phyloP scores from a whole-genome alignment of 2,888 invertebrate species.

The Nemurella pictetii region DNA sequence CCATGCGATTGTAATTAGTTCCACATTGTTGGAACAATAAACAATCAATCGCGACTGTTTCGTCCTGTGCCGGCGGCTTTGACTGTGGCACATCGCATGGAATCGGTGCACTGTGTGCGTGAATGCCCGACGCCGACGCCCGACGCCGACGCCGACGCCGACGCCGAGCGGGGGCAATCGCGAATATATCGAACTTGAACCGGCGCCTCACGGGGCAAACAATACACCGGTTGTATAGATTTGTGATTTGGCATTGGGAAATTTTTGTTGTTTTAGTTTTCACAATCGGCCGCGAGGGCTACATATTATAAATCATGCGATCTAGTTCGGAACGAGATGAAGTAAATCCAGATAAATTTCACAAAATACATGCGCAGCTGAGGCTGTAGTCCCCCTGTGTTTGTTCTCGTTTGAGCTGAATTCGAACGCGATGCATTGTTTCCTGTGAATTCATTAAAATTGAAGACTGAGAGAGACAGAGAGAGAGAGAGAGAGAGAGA shows the following conservation, averaged over 20 bases:
- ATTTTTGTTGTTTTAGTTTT: neutral
- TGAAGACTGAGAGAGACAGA: slow-evolving; percentile 35
- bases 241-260: neutral
- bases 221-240: neutral
- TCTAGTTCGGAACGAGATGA: neutral
- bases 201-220: neutral
- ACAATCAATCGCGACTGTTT: neutral
- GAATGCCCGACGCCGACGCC: neutral
- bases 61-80: neutral
- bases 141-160: neutral
- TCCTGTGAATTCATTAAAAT: slow-evolving; percentile 5
- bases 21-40: slow-evolving; percentile 9
- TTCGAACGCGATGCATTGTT: neutral
- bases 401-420: neutral
- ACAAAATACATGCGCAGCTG: neutral
- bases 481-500: slow-evolving; percentile 32
- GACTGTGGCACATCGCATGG: neutral
- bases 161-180: no score
- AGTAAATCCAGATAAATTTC: neutral
- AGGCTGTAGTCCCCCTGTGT: neutral
- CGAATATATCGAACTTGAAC: neutral
- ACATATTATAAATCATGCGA: neutral
- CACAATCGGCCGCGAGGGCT: neutral
- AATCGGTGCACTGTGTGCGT: neutral
- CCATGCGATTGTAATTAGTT: slow-evolving; percentile 1